Evolutionary conservation across 2,113 vertebrate species (phyloP), one percentile per base, ranked within the genome.

Genomic region (Ageneiosus marmoratus): DNA sequence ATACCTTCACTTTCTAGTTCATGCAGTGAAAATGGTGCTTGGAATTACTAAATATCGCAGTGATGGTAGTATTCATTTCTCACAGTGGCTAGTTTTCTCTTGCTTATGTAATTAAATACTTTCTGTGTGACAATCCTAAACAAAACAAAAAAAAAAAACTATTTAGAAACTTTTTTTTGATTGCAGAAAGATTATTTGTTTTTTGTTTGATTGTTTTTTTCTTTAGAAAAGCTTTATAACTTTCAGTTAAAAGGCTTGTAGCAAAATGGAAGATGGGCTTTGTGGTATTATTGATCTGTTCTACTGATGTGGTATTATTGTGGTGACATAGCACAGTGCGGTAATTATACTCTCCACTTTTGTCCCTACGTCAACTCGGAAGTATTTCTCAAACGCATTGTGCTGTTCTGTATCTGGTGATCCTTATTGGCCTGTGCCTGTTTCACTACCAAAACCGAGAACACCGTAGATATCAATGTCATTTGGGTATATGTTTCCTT

Each of bases 1-100:
- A 53, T 74, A 83, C 83, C 50, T 37, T 77, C 53, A 83, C 90
- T 91, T 93, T 91, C 89, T 62, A 46, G 86, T 89, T 85, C 60
- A 84, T 44, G 86, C 83, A 85, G 81, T 88, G 84, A 87, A 86
- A 84, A 91, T 84, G 90, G 91, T 93, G 91, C 92, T 93, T 83
- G 87, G 82, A 69, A 90, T 88, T 55, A 56, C 56, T 77, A 69
- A 86, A 83, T 13, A n/a, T 63, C 27, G 88, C 80, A 89, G 83
- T 88, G 83, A 91, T 88, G 80, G 78, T 88, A 82, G 77, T 76
- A 32, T 37, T 63, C 50, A 46, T 70, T 72, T 62, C 44, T 62
- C 16, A 22, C 20, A 51, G 62, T 34, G 29, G 69, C 37, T 50
- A 5, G 65, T 37, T 67, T 53, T 69, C 12, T 69, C n/a, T n/a